Evolutionary conservation across 2,113 vertebrate species (phyloP).

Genomic region (Podarcis raffonei): DNA sequence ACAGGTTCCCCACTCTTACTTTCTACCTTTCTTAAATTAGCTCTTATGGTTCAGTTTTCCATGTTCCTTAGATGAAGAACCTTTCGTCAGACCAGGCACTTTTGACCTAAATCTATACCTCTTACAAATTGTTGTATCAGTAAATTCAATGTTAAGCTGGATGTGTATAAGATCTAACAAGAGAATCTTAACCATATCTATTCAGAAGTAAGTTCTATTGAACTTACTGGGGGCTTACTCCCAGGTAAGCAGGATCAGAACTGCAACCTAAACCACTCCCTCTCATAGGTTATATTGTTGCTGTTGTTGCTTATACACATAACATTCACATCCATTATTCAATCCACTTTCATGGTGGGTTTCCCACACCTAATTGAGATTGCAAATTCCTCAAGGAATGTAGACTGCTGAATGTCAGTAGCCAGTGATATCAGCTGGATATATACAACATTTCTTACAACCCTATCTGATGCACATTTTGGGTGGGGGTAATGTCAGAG

Average conservation of each 20-base stretch:
- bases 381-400: not conserved
- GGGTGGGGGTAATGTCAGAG: not conserved
- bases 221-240: no score
- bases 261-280: no score
- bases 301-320: no score
- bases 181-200: no score
- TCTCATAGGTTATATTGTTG: no score
- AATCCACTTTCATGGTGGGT: not conserved
- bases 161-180: conserved; percentile 10
- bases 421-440: no score
- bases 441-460: not conserved
- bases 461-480: not conserved
- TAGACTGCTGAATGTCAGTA: no score
- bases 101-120: not conserved
- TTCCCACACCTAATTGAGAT: not conserved
- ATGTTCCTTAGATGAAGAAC: not conserved
- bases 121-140: not conserved
- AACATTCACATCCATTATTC: no score
- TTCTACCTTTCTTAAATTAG: not conserved
- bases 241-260: no score
- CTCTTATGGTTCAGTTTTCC: not conserved
- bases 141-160: conserved; percentile 9
- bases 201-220: no score
- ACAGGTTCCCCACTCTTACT: no score
- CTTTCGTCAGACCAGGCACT: not conserved